A percentile compares a stretch with the other conserved stretches of the same genome.
These are phyloP conservation scores for Sarcophaga peregrina DNA, from an alignment of 1,140 invertebrate species.

Conservation along the genomic window DNA sequence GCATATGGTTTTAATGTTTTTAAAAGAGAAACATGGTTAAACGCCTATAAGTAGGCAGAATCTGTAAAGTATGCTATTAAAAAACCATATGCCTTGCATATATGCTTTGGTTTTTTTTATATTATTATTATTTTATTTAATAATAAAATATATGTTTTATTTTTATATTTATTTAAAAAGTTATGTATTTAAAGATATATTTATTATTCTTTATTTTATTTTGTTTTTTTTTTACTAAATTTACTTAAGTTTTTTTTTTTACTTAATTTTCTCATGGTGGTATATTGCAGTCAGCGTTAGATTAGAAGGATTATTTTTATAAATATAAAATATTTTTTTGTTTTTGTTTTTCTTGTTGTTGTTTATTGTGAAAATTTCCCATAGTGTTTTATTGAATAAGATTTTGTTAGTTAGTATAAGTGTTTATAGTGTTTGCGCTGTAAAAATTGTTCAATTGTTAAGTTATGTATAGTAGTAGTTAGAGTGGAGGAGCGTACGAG, in stretches of 20 bases:
- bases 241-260: no score
- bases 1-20: not conserved
- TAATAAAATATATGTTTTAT: not conserved
- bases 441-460: slow-evolving; percentile 22
- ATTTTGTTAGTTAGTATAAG: not conserved
- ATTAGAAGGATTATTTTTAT: slow-evolving; percentile 32
- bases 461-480: not conserved
- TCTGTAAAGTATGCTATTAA: no score
- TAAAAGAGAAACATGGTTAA: not conserved
- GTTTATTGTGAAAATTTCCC: slow-evolving; percentile 31
- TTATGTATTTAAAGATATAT: slow-evolving; percentile 16
- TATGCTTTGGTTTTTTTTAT: no score
- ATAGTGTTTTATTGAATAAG: slow-evolving; percentile 5
- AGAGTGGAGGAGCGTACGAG: no score
- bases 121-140: no score
- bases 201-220: not conserved
- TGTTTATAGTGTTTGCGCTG: not conserved
- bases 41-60: not conserved
- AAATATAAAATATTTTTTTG: slow-evolving; percentile 16
- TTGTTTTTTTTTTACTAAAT: slow-evolving; percentile 17
- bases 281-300: slow-evolving; percentile 65
- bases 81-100: no score
- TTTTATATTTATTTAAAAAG: slow-evolving; percentile 34
- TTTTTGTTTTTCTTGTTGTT: slow-evolving; percentile 8
- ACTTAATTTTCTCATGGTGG: slow-evolving; percentile 53